Percentiles rank a stretch among this genome's conserved stretches.
Conservation (phyloP, 2,113 vertebrate genomes). For the Rhinoptilus africanus region DNA sequence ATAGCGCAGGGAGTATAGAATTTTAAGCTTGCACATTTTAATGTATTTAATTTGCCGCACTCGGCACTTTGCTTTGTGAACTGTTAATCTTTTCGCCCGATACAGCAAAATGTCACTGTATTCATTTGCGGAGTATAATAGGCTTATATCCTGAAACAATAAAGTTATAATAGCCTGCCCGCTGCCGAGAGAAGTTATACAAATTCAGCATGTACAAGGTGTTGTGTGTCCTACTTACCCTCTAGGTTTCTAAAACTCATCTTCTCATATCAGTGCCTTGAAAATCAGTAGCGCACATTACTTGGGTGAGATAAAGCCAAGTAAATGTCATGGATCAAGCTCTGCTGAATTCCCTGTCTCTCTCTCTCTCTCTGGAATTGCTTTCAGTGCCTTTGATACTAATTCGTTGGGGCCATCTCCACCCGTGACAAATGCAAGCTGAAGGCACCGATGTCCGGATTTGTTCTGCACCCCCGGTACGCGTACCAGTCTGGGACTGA, state of each 20-base stretch:
- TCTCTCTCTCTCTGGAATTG: not conserved
- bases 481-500: not conserved
- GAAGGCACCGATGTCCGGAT: not conserved
- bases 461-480: not conserved
- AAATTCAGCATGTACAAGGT: slow-evolving; percentile 37
- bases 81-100: slow-evolving; percentile 75
- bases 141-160: slow-evolving; percentile 77
- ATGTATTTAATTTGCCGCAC: slow-evolving; percentile 73
- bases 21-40: slow-evolving; percentile 70
- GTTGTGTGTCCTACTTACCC: slow-evolving; percentile 32
- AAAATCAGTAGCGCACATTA: not conserved
- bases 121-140: slow-evolving; percentile 74
- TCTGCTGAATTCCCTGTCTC: not conserved
- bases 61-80: slow-evolving; percentile 72
- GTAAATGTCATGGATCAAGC: not conserved
- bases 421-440: not conserved
- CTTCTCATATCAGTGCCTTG: not conserved
- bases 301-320: slow-evolving; percentile 16
- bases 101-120: slow-evolving; percentile 76
- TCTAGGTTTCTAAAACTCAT: slow-evolving; percentile 58
- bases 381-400: not conserved
- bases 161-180: slow-evolving; percentile 71
- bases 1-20: slow-evolving; percentile 49
- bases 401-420: not conserved
- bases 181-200: slow-evolving; percentile 46